Conservation (phyloP, 2,888 invertebrate species). For the Cryptocheilus praepositus region DNA sequence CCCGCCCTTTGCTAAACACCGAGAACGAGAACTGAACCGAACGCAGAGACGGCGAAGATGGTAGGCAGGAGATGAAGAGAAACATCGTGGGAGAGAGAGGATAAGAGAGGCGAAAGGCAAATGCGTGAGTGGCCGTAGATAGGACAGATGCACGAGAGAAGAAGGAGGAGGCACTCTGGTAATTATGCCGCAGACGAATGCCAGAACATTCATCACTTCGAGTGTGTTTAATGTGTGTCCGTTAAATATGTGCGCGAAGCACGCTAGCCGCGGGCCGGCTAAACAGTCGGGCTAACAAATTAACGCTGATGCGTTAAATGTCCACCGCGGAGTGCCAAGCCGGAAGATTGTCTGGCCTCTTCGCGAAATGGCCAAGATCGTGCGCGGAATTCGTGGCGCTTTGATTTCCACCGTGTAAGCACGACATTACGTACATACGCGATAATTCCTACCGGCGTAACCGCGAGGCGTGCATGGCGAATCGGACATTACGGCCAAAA, state of each 20-base stretch:
- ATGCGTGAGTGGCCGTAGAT: conserved; percentile 3
- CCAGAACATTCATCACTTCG: conserved; percentile 60
- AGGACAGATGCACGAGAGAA: conserved; percentile 27
- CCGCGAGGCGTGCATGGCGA: no score
- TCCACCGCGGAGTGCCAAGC: conserved; percentile 40
- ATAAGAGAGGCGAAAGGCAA: neutral
- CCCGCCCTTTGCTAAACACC: neutral
- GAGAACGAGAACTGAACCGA: neutral
- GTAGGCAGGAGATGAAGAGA: neutral
- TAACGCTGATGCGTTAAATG: conserved; percentile 63
- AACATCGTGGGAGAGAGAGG: neutral
- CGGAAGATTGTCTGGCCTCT: conserved; percentile 47
- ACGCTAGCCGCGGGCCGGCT: conserved; percentile 51
- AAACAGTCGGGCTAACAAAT: conserved; percentile 63
- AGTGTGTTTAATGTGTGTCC: conserved; percentile 57
- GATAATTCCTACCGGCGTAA: no score
- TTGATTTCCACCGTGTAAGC: conserved; percentile 13
- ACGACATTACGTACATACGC: neutral
- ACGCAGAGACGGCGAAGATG: neutral
- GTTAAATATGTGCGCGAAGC: conserved; percentile 60
- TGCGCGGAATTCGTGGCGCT: conserved; percentile 1
- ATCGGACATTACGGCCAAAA: no score
- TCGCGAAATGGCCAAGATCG: conserved; percentile 9
- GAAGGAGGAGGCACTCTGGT: conserved; percentile 47
- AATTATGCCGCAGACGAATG: conserved; percentile 61